Evolutionary conservation across 2,113 vertebrate genomes (phyloP), one percentile per base, ranked within the genome.

Genomic region (Holacanthus passer): DNA sequence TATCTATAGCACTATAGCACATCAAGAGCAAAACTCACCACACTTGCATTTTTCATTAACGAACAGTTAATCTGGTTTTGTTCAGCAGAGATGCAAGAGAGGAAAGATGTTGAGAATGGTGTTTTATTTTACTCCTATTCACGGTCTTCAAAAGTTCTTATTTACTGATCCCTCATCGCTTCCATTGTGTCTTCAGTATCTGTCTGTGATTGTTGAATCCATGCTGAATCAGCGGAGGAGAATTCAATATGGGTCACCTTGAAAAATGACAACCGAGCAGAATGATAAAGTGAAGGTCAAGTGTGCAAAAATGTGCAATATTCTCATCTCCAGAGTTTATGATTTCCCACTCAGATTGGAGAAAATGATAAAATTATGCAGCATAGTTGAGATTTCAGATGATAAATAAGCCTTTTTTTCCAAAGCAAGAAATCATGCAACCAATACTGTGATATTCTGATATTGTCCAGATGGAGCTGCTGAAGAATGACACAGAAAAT

Each of bases 131-230:
- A 77, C 12, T 32, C 16, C 60, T 73, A 24, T 62, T 81, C 20
- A 17, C 41, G 53, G 27, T 14, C 17, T 69, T 64, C 29, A 56
- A 75, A 80, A 55, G 58, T 59, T 48, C 55, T 77, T 56, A 84
- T 88, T 79, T 78, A 1, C 48, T 37, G 63, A 83, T 86, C 55
- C 48, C 27, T 84, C 89, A 72, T 81, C 41, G 27, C n/a, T 65
- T 17, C 20, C 31, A 59, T 14, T 58, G 81, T 70, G 55, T 60
- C 63, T 47, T 69, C 39, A 41, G 29, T 20, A 13, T 32, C 19
- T 65, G 20, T 64, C 52, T 41, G 62, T 58, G 41, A 65, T 43
- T 56, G 53, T 31, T 67, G 35, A 72, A 75, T 66, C 22, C 4
- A 7, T 55, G 41, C 39, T 7, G 1, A 80, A 63, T 82, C 83